Base-by-base conservation (phyloP, 2,113 vertebrate species). In the Paedocypris sp. region DNA sequence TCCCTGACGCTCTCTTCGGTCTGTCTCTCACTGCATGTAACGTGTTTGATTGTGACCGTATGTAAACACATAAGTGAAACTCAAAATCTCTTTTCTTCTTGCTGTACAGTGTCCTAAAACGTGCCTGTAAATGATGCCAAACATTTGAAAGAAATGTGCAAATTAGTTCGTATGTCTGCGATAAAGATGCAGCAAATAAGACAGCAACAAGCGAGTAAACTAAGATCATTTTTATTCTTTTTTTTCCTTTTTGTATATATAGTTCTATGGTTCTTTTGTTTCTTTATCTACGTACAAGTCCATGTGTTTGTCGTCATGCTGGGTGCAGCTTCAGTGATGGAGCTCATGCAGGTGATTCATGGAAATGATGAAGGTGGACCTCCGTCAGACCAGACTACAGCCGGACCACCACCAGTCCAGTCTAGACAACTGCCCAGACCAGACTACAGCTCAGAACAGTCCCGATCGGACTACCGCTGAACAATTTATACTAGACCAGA, bases 221-320 rank as follows among this genome's bases (percentile, higher is more conserved):
- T 83, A 87, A 72, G 79, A 81, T 86, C 76, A 79, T 73, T 70
- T 87, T 87, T 87, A 85, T 83, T 87, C 31, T 71, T 76, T 81
- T 58, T 77, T 74, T 75, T 51, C 75, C 73, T 69, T 74, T 71
- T 77, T 75, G 75, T 73, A 73, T 76, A 71, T 82, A 76, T 84
- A 68, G 49, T 45, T 73, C 75, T 73, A 56, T 68, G n/a, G n/a
- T 54, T 47, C 28, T 60, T 64, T 61, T 58, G 13, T 69, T 69
- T 42, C 67, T 67, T 75, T 74, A 70, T 75, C 79, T 84, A 83
- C 78, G 80, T 69, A 72, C 32, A 75, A 82, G 79, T 82, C 80
- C 77, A 77, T 83, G 83, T 64, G 76, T 82, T 79, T 78, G 75
- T 83, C 72, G 67, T 83, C 85, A 87, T 87, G 85, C 83, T 78